phyloP scores from a whole-genome alignment of 2,888 invertebrate species.

The Amblyjoppa fuscipennis region DNA sequence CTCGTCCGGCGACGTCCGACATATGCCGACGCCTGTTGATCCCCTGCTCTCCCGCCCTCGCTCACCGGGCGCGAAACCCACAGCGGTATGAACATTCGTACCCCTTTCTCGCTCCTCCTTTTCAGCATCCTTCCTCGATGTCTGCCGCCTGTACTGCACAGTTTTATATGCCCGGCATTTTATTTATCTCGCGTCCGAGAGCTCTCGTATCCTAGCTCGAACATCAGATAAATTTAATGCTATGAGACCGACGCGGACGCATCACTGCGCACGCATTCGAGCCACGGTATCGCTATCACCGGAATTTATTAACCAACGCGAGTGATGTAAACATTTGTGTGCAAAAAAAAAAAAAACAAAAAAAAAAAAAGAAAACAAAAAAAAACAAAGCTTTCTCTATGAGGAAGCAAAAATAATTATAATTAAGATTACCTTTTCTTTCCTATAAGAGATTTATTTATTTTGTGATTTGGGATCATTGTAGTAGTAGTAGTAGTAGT shows the following conservation, averaged over 20 bases:
- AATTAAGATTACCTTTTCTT: too few relatives aligned
- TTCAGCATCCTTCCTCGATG: slow-evolving; percentile 2
- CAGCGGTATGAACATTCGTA: slow-evolving; percentile 52
- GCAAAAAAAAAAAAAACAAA: too few relatives aligned
- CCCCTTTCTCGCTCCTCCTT: slow-evolving; percentile 21
- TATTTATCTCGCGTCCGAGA: not conserved
- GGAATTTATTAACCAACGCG: not conserved
- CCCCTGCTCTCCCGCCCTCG: slow-evolving; percentile 56
- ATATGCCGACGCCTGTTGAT: slow-evolving; percentile 79
- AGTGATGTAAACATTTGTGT: not conserved
- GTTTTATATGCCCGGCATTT: not conserved
- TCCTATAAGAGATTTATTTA: too few relatives aligned
- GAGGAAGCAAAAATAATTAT: too few relatives aligned
- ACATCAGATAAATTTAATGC: not conserved
- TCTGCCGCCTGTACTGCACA: not conserved
- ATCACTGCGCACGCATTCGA: not conserved
- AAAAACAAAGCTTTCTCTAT: too few relatives aligned
- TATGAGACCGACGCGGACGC: not conserved
- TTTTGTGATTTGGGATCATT: too few relatives aligned
- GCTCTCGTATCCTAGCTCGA: slow-evolving; percentile 37
- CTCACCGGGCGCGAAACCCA: slow-evolving; percentile 3
- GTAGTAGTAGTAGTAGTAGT: too few relatives aligned
- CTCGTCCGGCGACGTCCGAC: slow-evolving; percentile 72
- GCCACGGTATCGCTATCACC: not conserved
- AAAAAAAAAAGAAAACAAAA: too few relatives aligned